These are phyloP conservation scores for Phyllotreta striolata DNA, from an alignment of 2,888 invertebrate species.

Conservation along the genomic window DNA sequence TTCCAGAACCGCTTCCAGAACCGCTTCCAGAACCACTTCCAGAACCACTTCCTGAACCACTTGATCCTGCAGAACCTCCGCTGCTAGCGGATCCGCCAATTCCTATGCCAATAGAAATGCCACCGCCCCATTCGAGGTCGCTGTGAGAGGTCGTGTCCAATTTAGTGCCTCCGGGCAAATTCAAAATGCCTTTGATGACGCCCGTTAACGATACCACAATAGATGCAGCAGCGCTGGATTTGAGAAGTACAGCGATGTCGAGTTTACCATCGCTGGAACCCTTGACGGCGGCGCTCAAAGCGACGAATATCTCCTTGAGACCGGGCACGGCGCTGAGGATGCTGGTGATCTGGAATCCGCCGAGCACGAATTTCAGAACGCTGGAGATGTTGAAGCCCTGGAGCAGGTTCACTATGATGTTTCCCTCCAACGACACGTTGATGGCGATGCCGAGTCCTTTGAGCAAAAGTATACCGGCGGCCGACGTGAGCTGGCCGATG, in stretches of 20 bases:
- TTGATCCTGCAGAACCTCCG: neutral
- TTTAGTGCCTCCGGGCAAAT: slow-evolving; percentile 15
- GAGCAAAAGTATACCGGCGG: slow-evolving; percentile 33
- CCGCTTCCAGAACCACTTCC: slow-evolving; percentile 4
- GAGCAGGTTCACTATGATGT: slow-evolving; percentile 21
- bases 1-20: neutral
- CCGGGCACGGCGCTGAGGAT: slow-evolving; percentile 33
- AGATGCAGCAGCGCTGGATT: neutral
- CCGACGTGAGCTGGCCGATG: slow-evolving; percentile 27
- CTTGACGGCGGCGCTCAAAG: slow-evolving; percentile 25
- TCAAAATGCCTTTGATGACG: slow-evolving; percentile 22
- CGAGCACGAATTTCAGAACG: slow-evolving; percentile 20
- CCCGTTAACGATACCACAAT: slow-evolving; percentile 14
- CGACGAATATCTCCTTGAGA: slow-evolving; percentile 28
- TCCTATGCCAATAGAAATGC: neutral
- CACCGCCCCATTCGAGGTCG: neutral
- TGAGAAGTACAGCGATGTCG: slow-evolving; percentile 19
- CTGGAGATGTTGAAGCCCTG: slow-evolving; percentile 24
- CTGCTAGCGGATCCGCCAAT: neutral
- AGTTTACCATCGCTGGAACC: slow-evolving; percentile 23
- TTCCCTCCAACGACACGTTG: slow-evolving; percentile 4
- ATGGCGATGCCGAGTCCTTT: slow-evolving; percentile 29
- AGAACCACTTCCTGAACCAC: slow-evolving; percentile 13
- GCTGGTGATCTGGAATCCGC: slow-evolving; percentile 20
- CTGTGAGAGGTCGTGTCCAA: slow-evolving; percentile 1